Conservation (phyloP, 23 tunicate genomes). For the Oikopleura dioica region DNA sequence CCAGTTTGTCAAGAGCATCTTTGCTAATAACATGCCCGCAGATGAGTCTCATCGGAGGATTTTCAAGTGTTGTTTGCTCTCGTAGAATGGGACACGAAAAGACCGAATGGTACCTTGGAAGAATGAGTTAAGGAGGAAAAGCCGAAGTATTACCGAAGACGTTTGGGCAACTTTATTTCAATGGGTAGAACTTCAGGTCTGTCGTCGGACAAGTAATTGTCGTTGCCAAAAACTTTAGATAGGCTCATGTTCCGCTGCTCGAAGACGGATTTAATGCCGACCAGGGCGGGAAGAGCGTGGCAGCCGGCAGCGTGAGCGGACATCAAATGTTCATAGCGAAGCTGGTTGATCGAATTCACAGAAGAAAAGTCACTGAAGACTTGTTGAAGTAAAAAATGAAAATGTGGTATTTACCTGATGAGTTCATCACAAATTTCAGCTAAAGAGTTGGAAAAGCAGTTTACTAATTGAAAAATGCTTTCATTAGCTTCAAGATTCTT, state of each 20-base stretch:
- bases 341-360: background rate
- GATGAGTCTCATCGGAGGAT: conserved; percentile 70
- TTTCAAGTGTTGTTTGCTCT: conserved; percentile 53
- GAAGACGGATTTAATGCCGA: conserved; percentile 60
- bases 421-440: no score
- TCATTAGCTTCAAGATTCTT: no score
- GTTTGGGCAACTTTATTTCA: conserved; percentile 49
- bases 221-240: no score
- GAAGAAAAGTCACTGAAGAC: background rate
- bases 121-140: no score
- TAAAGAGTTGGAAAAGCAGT: no score
- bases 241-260: conserved; percentile 68
- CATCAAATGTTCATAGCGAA: background rate
- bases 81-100: conserved; percentile 91
- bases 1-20: conserved; percentile 59
- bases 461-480: no score
- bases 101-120: conserved; percentile 46
- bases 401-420: no score
- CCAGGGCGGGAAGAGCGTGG: conserved; percentile 62
- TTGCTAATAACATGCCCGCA: conserved; percentile 88
- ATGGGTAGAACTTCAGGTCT: conserved; percentile 83
- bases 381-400: no score
- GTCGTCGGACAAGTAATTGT: conserved; percentile 29
- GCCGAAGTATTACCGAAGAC: conserved; percentile 19
- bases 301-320: conserved; percentile 42